Conservation (phyloP, 30 jellyfish, hydroid and myxozoan genomes). For the Aurelia coerulea region DNA sequence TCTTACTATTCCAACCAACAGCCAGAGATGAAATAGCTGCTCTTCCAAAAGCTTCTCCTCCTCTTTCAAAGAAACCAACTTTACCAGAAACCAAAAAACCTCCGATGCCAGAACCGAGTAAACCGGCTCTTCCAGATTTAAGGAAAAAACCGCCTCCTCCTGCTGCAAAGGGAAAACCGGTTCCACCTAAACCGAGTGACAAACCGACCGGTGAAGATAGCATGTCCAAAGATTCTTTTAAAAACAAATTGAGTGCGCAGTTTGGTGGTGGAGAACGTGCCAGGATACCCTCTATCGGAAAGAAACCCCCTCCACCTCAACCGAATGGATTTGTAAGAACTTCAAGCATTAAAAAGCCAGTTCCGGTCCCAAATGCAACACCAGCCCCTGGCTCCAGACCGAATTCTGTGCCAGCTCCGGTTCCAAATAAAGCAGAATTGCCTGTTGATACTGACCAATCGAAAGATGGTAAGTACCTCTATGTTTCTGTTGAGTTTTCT, state of each 20-base stretch:
- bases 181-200: slow-evolving; percentile 53
- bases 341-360: slow-evolving; percentile 28
- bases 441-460: not conserved
- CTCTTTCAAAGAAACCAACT: slow-evolving; percentile 20
- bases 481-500: not conserved
- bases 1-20: no score
- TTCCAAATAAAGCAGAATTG: slow-evolving; percentile 6
- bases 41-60: slow-evolving; percentile 12
- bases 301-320: slow-evolving; percentile 49
- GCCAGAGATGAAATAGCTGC: no score
- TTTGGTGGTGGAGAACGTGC: not conserved
- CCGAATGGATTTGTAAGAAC: slow-evolving; percentile 44
- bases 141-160: slow-evolving; percentile 81
- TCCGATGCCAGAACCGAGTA: slow-evolving; percentile 25
- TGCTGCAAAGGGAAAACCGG: slow-evolving; percentile 33
- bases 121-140: slow-evolving; percentile 45
- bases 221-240: slow-evolving; percentile 7
- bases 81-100: slow-evolving; percentile 19
- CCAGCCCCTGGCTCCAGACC: slow-evolving; percentile 46
- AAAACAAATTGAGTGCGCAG: slow-evolving; percentile 19
- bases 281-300: slow-evolving; percentile 45
- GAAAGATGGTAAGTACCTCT: not conserved
- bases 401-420: slow-evolving; percentile 16
- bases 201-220: slow-evolving; percentile 36
- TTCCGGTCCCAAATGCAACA: slow-evolving; percentile 6